These are phyloP conservation scores for Poeciliopsis paucimaculata DNA, from an alignment of 2,797 vertebrate genomes.

Conservation along the genomic window DNA sequence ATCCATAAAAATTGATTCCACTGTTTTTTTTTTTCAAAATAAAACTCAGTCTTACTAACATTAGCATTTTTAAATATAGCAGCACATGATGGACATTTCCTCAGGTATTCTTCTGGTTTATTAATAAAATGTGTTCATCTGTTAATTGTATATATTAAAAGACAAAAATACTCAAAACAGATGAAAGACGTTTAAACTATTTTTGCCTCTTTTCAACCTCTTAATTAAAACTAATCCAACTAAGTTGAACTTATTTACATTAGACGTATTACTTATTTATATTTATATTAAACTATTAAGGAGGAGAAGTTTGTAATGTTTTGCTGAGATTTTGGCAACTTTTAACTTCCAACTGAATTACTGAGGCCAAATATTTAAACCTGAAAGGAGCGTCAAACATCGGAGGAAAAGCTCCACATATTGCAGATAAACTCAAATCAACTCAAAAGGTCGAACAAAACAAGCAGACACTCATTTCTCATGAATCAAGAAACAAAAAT, in stretches of 20 bases:
- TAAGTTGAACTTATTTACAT: not conserved
- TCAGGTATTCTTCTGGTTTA: not conserved
- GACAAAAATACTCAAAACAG: no score
- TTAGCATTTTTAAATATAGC: not conserved
- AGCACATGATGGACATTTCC: not conserved
- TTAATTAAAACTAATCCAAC: not conserved
- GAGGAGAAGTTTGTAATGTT: not conserved
- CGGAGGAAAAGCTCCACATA: slow-evolving; percentile 69
- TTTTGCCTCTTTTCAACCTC: not conserved
- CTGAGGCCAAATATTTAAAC: not conserved
- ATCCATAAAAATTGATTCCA: not conserved
- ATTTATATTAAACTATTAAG: not conserved
- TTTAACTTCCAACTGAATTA: not conserved
- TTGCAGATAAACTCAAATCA: slow-evolving; percentile 61
- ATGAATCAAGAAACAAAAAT: slow-evolving; percentile 41
- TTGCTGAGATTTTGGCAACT: not conserved
- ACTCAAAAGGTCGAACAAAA: slow-evolving; percentile 44
- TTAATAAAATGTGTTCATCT: not conserved
- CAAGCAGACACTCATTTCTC: slow-evolving; percentile 51
- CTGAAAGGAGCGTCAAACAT: not conserved
- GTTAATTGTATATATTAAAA: no score
- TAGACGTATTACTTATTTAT: no score
- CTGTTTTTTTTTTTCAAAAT: not conserved
- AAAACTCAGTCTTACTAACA: not conserved
- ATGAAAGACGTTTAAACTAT: not conserved